Percentiles rank a stretch among this genome's conserved stretches.
These are phyloP conservation scores for Neodon shergylaensis DNA, from an alignment of 2,113 vertebrate genomes.

Conservation along the genomic window DNA sequence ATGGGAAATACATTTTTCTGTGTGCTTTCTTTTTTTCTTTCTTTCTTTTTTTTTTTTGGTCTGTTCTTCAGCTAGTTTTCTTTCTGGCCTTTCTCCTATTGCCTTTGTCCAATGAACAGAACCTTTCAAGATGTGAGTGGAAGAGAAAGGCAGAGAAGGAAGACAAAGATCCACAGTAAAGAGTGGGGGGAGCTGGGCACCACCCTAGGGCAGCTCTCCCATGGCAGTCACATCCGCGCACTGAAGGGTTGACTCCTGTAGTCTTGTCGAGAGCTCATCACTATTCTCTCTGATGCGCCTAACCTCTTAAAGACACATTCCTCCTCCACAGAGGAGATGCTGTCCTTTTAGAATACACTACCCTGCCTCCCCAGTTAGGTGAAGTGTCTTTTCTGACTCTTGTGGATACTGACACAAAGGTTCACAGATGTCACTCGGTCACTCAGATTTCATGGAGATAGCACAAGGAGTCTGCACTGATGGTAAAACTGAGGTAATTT, in stretches of 20 bases:
- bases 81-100: neutral
- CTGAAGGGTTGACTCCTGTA: neutral
- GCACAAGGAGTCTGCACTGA: neutral
- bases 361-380: neutral
- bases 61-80: neutral
- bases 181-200: no score
- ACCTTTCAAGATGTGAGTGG: conserved; percentile 9
- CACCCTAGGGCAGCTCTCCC: neutral
- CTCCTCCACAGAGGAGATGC: neutral
- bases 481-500: neutral
- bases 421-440: neutral
- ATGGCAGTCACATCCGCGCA: neutral
- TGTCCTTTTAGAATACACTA: neutral
- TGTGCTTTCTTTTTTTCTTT: neutral
- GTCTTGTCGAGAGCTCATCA: neutral
- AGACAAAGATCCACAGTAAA: neutral
- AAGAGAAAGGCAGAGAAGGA: neutral
- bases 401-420: neutral
- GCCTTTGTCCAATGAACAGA: neutral
- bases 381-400: neutral
- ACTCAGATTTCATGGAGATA: conserved; percentile 18
- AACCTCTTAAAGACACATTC: neutral
- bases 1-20: neutral
- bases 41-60: neutral
- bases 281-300: neutral